These are phyloP conservation scores for Octomys mimax DNA, from an alignment of 2,797 vertebrate genomes.

Conservation along the genomic window DNA sequence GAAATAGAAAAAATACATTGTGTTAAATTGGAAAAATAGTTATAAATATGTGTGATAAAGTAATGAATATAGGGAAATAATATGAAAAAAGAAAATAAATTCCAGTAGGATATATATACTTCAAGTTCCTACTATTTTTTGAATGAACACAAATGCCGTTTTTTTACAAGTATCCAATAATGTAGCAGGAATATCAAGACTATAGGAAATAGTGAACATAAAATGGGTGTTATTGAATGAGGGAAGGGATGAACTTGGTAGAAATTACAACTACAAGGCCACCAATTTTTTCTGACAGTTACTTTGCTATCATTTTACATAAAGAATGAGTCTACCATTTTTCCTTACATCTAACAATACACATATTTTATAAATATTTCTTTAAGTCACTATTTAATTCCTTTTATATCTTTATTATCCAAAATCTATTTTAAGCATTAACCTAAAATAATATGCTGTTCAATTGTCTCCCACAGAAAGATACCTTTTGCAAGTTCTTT, in stretches of 20 bases:
- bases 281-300: not conserved
- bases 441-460: not conserved
- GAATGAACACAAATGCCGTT: not conserved
- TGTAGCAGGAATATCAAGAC: not conserved
- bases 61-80: not conserved
- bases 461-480: not conserved
- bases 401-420: conserved; percentile 24
- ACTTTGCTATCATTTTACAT: not conserved
- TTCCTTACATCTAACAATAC: not conserved
- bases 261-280: not conserved
- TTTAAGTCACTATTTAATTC: not conserved
- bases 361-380: not conserved
- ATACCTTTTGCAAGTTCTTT: conserved; percentile 3
- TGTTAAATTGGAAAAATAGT: not conserved
- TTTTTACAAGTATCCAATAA: not conserved
- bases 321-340: not conserved
- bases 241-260: not conserved
- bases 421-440: not conserved
- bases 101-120: fast-evolving
- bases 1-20: not conserved
- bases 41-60: not conserved
- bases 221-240: not conserved
- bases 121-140: not conserved
- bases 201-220: not conserved
- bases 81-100: not conserved